These are phyloP conservation scores for Daubentonia madagascariensis DNA, from an alignment of 2,113 vertebrate genomes.

Conservation along the genomic window DNA sequence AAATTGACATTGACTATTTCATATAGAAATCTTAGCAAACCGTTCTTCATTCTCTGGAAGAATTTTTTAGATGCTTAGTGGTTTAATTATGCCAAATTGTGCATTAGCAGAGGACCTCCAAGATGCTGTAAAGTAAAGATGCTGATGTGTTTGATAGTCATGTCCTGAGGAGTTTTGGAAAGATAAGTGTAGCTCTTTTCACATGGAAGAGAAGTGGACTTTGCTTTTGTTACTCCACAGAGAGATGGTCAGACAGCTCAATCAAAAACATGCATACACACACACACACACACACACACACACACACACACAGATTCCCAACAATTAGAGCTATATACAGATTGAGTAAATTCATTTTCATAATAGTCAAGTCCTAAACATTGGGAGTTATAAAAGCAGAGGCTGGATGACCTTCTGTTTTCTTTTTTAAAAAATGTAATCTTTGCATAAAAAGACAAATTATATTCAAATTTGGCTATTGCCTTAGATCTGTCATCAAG, in stretches of 20 bases:
- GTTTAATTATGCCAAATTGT: neutral
- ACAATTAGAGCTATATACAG: neutral
- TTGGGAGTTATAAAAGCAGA: neutral
- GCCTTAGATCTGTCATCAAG: neutral
- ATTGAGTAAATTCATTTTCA: neutral
- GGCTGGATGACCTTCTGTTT: neutral
- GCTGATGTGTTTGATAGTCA: neutral
- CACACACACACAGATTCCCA: neutral
- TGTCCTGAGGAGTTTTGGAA: conserved; percentile 2
- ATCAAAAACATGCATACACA: neutral
- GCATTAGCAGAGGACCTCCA: neutral
- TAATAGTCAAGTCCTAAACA: neutral
- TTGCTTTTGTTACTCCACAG: neutral
- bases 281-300: neutral
- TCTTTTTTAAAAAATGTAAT: neutral
- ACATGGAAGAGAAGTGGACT: neutral
- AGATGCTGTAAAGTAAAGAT: neutral
- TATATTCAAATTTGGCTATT: neutral
- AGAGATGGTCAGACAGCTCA: neutral
- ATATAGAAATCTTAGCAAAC: neutral
- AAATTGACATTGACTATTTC: conserved; percentile 26
- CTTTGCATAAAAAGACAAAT: neutral
- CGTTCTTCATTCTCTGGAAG: neutral
- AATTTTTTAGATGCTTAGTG: conserved; percentile 1
- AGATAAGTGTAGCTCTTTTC: conserved; percentile 1